Percentiles rank a stretch among this genome's conserved stretches.
Conservation (phyloP, 2,888 invertebrate genomes). For the Ectemnius continuus region DNA sequence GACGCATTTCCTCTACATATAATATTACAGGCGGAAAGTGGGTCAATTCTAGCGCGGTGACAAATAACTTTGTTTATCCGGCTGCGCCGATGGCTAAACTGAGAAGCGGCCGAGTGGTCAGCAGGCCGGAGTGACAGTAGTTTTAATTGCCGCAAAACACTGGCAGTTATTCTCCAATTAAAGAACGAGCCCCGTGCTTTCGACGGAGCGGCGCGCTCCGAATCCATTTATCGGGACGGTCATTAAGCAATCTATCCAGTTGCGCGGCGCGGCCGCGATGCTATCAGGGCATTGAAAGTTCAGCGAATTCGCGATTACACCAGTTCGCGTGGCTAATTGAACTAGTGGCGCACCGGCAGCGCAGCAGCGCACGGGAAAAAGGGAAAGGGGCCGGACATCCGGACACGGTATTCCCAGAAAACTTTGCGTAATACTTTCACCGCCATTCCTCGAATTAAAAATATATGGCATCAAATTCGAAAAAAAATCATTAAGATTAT, state of each 20-base stretch:
- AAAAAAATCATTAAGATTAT: no score
- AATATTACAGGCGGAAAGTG: background rate
- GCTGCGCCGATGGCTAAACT: background rate
- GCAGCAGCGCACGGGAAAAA: background rate
- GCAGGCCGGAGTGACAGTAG: background rate
- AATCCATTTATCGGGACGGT: background rate
- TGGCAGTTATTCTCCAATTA: background rate
- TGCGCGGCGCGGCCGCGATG: background rate
- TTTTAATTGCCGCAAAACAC: slow-evolving; percentile 1
- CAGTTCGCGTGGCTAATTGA: slow-evolving; percentile 3
- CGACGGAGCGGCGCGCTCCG: background rate
- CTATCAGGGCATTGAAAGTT: slow-evolving; percentile 7
- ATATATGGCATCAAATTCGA: no score
- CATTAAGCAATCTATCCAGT: slow-evolving; percentile 7
- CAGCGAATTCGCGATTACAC: slow-evolving; percentile 3
- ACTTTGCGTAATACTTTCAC: no score
- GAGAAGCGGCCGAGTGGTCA: no score
- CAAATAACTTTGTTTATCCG: background rate
- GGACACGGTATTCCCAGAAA: no score
- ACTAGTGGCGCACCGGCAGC: background rate
- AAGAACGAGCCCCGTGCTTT: background rate
- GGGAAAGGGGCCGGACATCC: background rate
- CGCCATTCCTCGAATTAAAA: no score
- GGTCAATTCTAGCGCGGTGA: background rate
- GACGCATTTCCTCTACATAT: no score